Conservation (phyloP, 1,140 invertebrate genomes). For the Aradophagus sp. region DNA sequence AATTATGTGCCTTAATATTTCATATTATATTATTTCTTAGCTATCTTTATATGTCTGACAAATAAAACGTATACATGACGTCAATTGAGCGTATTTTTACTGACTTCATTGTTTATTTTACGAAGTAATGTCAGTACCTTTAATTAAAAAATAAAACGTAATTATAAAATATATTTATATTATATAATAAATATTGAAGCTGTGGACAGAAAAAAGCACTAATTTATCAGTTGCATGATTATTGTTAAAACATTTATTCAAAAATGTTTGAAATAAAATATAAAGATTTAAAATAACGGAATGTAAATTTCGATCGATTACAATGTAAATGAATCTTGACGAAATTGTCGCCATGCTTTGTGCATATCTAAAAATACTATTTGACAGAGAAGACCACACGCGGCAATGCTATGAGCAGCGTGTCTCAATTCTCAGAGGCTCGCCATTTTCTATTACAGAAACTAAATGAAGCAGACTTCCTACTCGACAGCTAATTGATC, state of each 20-base stretch:
- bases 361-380: constrained; percentile 51
- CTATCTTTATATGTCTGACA: too few relatives aligned
- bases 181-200: too few relatives aligned
- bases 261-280: not conserved
- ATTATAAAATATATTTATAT: too few relatives aligned
- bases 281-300: constrained; percentile 1
- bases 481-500: constrained; percentile 64
- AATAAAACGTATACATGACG: too few relatives aligned
- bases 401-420: constrained; percentile 41
- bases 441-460: constrained; percentile 61
- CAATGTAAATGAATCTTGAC: constrained; percentile 32
- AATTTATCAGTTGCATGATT: too few relatives aligned
- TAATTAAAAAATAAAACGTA: too few relatives aligned
- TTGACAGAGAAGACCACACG: constrained; percentile 57
- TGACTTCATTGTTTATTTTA: too few relatives aligned
- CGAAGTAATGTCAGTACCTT: too few relatives aligned
- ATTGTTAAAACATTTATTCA: constrained; percentile 4
- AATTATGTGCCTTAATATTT: not conserved
- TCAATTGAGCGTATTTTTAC: too few relatives aligned
- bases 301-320: constrained; percentile 31
- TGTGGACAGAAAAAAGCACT: too few relatives aligned
- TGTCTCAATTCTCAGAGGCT: constrained; percentile 54
- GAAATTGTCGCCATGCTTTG: constrained; percentile 40
- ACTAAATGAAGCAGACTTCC: constrained; percentile 65
- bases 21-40: too few relatives aligned